Evolutionary conservation across 2,888 invertebrate genomes (phyloP).

Genomic region (Agrochola circellaris): DNA sequence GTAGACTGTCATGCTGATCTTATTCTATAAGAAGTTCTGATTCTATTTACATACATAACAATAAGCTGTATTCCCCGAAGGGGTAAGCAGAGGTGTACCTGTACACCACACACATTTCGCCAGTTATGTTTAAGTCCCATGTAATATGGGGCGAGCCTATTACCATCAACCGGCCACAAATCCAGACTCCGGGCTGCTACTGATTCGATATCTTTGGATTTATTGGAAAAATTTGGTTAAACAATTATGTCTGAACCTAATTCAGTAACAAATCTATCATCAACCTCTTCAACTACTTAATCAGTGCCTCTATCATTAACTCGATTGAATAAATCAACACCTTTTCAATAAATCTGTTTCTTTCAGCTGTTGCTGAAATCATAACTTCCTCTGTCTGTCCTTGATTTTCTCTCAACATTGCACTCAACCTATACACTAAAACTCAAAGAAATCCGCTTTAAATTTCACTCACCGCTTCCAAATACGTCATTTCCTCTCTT

Average conservation of each 20-base stretch:
- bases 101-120: too few relatives aligned
- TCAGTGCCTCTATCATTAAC: neutral
- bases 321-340: neutral
- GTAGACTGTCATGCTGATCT: constrained; percentile 10
- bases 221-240: neutral
- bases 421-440: neutral
- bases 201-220: neutral
- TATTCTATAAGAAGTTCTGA: constrained; percentile 14
- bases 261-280: neutral
- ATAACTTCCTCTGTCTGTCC: neutral
- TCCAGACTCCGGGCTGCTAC: too few relatives aligned
- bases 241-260: neutral
- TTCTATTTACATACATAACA: too few relatives aligned
- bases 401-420: neutral
- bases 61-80: too few relatives aligned
- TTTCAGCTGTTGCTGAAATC: neutral
- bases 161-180: too few relatives aligned
- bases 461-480: constrained; percentile 17
- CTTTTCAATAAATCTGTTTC: neutral
- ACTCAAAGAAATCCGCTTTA: constrained; percentile 20
- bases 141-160: too few relatives aligned
- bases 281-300: too few relatives aligned
- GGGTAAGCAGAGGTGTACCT: too few relatives aligned
- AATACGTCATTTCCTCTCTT: constrained; percentile 19
- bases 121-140: too few relatives aligned